These are phyloP conservation scores for Irena cyanogastra DNA, from an alignment of 2,113 vertebrate species.

Conservation along the genomic window DNA sequence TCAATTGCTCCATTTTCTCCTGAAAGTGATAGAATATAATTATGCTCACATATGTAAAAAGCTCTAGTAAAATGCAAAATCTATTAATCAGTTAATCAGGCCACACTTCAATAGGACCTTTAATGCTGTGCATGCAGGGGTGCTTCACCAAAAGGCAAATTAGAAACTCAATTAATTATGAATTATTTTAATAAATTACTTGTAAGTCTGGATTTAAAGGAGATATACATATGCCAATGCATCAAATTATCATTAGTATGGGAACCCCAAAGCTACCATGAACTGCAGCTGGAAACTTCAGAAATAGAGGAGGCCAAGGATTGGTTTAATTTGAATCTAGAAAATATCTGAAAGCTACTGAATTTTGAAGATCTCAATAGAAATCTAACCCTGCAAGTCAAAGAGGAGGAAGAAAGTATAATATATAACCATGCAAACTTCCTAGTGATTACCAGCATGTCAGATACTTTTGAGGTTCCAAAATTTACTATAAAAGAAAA, in stretches of 20 bases:
- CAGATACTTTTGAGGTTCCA: background rate
- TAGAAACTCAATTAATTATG: conserved; percentile 33
- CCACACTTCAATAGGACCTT: background rate
- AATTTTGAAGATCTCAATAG: background rate
- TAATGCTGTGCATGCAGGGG: background rate
- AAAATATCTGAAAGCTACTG: conserved; percentile 18
- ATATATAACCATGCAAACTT: background rate
- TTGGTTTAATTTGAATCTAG: background rate
- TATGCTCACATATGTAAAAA: conserved; percentile 3
- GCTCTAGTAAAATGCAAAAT: background rate
- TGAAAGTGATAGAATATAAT: background rate
- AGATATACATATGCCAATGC: background rate
- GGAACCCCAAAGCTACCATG: background rate
- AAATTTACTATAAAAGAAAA: background rate
- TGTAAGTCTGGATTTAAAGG: conserved; percentile 18
- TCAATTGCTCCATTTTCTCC: background rate
- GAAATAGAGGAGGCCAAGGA: background rate
- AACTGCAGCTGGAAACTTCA: background rate
- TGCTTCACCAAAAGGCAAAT: conserved; percentile 36
- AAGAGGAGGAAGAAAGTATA: background rate
- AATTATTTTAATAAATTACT: conserved; percentile 44
- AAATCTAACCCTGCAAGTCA: background rate
- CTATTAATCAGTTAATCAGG: conserved; percentile 3
- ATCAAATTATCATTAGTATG: background rate
- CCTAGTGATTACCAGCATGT: background rate